Base-by-base conservation (phyloP, 2,888 invertebrate genomes). In the Aelia acuminata region DNA sequence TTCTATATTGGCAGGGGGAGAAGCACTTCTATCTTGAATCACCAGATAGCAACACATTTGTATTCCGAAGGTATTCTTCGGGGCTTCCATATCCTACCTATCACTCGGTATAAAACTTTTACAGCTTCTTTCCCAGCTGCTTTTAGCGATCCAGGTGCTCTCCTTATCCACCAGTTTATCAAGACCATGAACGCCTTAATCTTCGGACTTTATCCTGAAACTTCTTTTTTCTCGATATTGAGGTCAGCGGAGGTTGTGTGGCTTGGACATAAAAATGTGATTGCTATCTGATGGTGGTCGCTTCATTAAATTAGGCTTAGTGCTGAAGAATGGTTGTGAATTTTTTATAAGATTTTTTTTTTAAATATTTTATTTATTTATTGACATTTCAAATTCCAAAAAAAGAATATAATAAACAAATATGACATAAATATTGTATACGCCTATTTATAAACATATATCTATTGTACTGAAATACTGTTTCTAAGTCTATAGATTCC, bases 101-200 rank as follows among this genome's bases (percentile, higher is more conserved):
- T 70, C 63, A 70, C 63, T 31, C 35, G 63, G 63, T 70, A 70
- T 70, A 70, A 70, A 70, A 70, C 31, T 70, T 70, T 70, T 70
- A 70, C 35, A 31, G 63, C 63, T 70, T 63, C 63, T 15, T 35
- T 35, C 18, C 31, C 1, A 20, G 35, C 31, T 35, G 35, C 35
- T 35, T 31, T 70, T 35, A 31, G 63, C 35, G 35, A 70, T 31
- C 31, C 63, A 31, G 31, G 63, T 35, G 18, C 35, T 35, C 63
- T 35, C 35, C 10, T 35, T 70, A 35, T 35, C 63, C 63, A 35
- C 2, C 63, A 35, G 63, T 70, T 31, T 70, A 70, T 70, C 35
- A 70, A 70, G 31, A 35, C 35, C 63, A 5, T 18, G 7, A 70
- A 35, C 20, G 35, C 4, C 63, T 63, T 35, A 35, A 7, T 70